Evolutionary conservation across 2,888 invertebrate species (phyloP).

Genomic region (Ochlodes sylvanus): DNA sequence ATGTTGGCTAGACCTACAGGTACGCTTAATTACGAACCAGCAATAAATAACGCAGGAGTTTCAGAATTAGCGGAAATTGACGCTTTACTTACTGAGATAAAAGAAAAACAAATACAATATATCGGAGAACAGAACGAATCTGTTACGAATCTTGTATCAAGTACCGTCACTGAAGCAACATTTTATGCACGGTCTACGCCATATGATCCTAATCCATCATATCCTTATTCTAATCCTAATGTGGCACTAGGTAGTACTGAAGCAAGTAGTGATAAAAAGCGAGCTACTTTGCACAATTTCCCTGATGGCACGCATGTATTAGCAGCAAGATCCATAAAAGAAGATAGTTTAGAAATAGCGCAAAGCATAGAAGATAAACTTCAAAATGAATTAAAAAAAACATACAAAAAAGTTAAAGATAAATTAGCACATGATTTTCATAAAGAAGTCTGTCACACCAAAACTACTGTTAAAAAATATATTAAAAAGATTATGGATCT

Average conservation of each 20-base stretch:
- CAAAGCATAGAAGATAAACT: constrained; percentile 54
- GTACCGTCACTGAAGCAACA: constrained; percentile 56
- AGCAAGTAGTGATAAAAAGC: constrained; percentile 40
- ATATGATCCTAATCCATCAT: constrained; percentile 42
- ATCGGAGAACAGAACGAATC: constrained; percentile 53
- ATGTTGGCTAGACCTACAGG: neutral
- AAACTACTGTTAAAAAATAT: constrained; percentile 44
- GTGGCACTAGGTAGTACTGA: constrained; percentile 7
- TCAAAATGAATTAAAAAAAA: constrained; percentile 55
- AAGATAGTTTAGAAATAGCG: constrained; percentile 51
- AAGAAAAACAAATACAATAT: constrained; percentile 56
- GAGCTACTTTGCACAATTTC: neutral
- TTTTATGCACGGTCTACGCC: constrained; percentile 51
- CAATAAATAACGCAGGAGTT: constrained; percentile 34
- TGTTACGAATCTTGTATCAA: constrained; percentile 53
- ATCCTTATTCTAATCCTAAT: constrained; percentile 38
- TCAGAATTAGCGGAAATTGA: constrained; percentile 60
- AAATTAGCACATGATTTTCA: constrained; percentile 52
- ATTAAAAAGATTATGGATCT: constrained; percentile 19
- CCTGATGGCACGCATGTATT: constrained; percentile 44
- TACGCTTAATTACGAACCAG: neutral
- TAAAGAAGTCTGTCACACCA: constrained; percentile 49
- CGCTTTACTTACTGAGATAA: constrained; percentile 59
- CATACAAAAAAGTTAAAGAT: constrained; percentile 56
- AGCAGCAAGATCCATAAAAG: constrained; percentile 50